These are phyloP conservation scores for Calvadosia cruxmelitensis DNA, from an alignment of 30 jellyfish, hydroid and myxozoan genomes.

Conservation along the genomic window DNA sequence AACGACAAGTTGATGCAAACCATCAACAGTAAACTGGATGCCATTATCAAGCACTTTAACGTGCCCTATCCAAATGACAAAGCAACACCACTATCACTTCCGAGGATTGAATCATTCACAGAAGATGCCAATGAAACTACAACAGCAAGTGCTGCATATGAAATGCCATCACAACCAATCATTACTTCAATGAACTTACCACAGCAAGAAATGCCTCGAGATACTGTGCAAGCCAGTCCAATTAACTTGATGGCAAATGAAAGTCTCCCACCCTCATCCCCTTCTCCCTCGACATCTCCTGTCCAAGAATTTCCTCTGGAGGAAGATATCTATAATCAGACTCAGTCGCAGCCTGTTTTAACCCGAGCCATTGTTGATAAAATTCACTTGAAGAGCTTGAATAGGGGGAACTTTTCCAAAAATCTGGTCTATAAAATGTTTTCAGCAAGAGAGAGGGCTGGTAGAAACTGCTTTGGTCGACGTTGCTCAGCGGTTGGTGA, in stretches of 20 bases:
- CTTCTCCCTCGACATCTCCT: neutral
- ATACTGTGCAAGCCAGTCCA: neutral
- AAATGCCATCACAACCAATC: neutral
- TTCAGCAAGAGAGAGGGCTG: constrained; percentile 62
- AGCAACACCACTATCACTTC: no score
- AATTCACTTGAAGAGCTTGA: constrained; percentile 45
- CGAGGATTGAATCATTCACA: neutral
- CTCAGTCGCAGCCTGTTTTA: constrained; percentile 6
- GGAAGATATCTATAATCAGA: neutral
- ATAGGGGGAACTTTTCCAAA: constrained; percentile 90
- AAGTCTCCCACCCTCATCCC: neutral
- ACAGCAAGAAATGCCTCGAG: neutral
- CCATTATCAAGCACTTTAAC: constrained; percentile 69
- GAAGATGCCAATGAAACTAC: neutral
- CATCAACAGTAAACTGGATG: constrained; percentile 67
- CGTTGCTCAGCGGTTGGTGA: constrained; percentile 65
- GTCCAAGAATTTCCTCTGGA: neutral
- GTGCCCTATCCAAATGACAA: constrained; percentile 29
- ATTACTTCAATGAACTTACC: no score
- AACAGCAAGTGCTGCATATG: neutral
- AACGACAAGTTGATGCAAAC: constrained; percentile 1
- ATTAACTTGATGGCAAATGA: neutral
- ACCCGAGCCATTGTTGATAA: constrained; percentile 40
- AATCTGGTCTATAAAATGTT: constrained; percentile 48
- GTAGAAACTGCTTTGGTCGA: constrained; percentile 80